Evolutionary conservation across 2,888 invertebrate species (phyloP), one percentile per base, ranked within the genome.

Genomic region (Diarsia mendica): DNA sequence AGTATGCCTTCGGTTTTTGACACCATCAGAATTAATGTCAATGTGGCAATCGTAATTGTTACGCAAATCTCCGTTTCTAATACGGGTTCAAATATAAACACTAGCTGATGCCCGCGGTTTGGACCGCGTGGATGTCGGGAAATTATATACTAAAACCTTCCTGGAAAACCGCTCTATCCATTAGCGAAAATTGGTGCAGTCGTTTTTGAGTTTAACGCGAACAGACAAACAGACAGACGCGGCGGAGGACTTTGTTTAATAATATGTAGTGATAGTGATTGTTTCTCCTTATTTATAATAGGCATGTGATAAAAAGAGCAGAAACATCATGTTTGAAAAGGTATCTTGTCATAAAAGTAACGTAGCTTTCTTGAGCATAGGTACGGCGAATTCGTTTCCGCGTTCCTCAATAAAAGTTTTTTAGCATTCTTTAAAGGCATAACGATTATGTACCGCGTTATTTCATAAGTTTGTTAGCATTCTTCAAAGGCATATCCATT

Each of bases 401-500:
- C 82, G 67, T 81, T 84, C 85, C 75, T 75, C 85, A 55, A 79
- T 85, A 80, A 84, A 81, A 85, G 51, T 63, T 75, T 80, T 65
- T 67, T 44, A 67, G 77, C 77, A 85, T 81, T 76, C 67, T 55
- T 81, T 60, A 51, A 67, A 76, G 69, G 69, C 51, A 82, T 85
- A 85, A 85, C 85, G 69, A 82, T 85, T 81, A 82, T 85, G 76
- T 85, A 85, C 64, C 69, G 72, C 68, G 49, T 78, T 72, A 83
- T 69, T 86, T 83, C 60, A 79, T 72, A 69, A 84, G 70, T 85
- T 85, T 82, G 82, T 77, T 82, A 72, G 71, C 78, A 83, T 82
- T 85, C 82, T 83, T 82, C 48, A 68, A 73, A 79, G 72, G 75
- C 88, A 84, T 86, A 89, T 90, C 87, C 89, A 90, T 80, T 75